Evolutionary conservation across 2,113 vertebrate genomes (phyloP), one percentile per base, ranked within the genome.

Genomic region (Xiphorhynchus elegans): DNA sequence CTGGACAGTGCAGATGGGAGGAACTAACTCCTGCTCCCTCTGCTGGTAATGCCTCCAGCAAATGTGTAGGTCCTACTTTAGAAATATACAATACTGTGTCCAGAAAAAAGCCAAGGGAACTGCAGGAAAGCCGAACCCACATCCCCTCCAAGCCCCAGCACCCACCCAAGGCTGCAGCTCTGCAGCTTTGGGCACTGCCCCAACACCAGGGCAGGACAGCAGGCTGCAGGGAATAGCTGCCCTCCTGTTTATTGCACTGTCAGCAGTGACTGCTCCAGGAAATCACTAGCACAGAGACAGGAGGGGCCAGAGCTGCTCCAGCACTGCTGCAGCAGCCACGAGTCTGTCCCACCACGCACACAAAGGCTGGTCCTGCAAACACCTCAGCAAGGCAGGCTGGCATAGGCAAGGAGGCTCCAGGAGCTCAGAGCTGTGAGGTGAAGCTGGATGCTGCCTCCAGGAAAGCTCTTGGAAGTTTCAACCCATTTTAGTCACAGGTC

Each of bases 21-120:
- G 64, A 80, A 49, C 62, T 44, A 66, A n/a, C 62, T 92, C 73
- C 37, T 50, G 59, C 96, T 97, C 96, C 93, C 96, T 97, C 96
- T 97, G 93, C 95, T 96, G 97, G 95, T 81, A 91, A 91, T 3
- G 81, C 56, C 77, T 79, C 79, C 46, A 63, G 53, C 46, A 72
- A 69, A 58, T 0, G 1, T 5, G 49, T 4, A 42, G 59, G 63
- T 63, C 53, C 77, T n/a, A 10, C 49, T 25, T 8, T 6, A 66
- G 63, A 88, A 74, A 15, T 72, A 62, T 11, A 14, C 55, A 62
- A 5, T 19, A 33, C 49, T 16, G 11, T 5, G 7, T 18, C 7
- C 28, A 19, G 52, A 0, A 4, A 60, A 46, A 66, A 46, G 28
- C 70, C 60, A 39, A 7, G 0, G 39, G 44, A 56, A 40, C 58